Evolutionary conservation across 2,113 vertebrate species (phyloP), one percentile per base, ranked within the genome.

Genomic region (Nibea coibor): DNA sequence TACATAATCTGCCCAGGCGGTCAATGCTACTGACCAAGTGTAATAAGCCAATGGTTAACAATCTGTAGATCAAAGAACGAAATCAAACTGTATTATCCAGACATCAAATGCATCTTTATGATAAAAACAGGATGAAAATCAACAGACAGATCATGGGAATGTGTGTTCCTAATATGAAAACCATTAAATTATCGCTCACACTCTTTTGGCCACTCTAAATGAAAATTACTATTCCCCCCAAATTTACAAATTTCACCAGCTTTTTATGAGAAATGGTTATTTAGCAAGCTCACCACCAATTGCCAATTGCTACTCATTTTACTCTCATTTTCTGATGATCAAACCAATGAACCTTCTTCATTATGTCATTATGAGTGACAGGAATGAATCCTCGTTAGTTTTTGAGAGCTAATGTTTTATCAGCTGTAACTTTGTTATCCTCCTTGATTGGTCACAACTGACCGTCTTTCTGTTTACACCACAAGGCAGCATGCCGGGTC

Each of bases 71-170:
- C n/a, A 43, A 48, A 42, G 10, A 19, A 5, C 65, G 7, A 42
- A 42, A 22, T 50, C 10, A 15, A 0, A 43, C 1, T 7, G 35
- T 39, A 20, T 22, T n/a, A 43, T 68, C 39, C 39, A 68, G 17
- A 48, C 42, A 63, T 63, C 3, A 71, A 28, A 50, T 63, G 15
- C 15, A 14, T 20, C 17, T 17, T 74, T 6, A 3, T 19, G 22
- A 75, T 73, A 14, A 3, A 14, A 8, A 70, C 28, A 81, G 22
- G 20, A 16, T 39, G 9, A 61, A 69, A 50, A 26, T 56, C 51
- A 17, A 1, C 39, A 2, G 24, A 39, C 20, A 16, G 66, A 42
- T 26, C 16, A 35, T 35, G 10, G 9, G 24, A 19, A 78, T 20
- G 26, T 35, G 50, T 15, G 35, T 56, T 16, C 31, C 20, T 4